Percentiles rank a stretch among this genome's conserved stretches.
Evolutionary conservation across 2,797 vertebrate species (phyloP).

Genomic region (Danio aesculapii): DNA sequence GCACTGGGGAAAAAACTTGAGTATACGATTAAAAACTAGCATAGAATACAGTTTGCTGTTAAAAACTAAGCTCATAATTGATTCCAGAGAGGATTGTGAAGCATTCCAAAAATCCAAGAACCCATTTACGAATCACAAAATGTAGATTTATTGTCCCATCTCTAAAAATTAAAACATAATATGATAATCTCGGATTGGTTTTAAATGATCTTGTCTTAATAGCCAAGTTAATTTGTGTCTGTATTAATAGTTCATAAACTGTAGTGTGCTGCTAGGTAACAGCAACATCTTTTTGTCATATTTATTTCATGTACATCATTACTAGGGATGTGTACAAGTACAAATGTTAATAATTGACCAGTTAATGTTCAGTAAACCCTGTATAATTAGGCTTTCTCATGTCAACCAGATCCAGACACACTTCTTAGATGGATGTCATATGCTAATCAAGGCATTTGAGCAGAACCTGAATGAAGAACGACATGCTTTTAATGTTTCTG

Average conservation of each 20-base stretch:
- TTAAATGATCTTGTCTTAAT: background rate
- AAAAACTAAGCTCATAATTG: too few species aligned
- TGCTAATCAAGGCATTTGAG: background rate
- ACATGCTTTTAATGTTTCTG: background rate
- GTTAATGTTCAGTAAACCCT: background rate
- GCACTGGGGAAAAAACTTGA: too few species aligned
- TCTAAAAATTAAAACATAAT: background rate
- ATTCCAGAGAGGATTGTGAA: too few species aligned
- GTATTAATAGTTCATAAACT: background rate
- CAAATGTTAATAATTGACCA: background rate
- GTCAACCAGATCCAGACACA: background rate
- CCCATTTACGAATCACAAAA: too few species aligned
- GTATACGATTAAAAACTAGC: too few species aligned
- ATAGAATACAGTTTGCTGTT: too few species aligned
- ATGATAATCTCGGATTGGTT: background rate
- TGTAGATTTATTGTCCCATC: too few species aligned
- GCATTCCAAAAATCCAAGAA: too few species aligned
- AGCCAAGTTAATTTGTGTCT: background rate
- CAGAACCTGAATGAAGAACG: background rate
- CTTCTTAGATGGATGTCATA: background rate
- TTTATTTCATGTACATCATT: constrained; percentile 10
- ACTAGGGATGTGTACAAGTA: background rate
- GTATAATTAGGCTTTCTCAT: background rate
- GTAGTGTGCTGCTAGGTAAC: background rate
- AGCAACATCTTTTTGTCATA: background rate